phyloP scores from a whole-genome alignment of 2,797 vertebrate species.

The Natrix natrix region DNA sequence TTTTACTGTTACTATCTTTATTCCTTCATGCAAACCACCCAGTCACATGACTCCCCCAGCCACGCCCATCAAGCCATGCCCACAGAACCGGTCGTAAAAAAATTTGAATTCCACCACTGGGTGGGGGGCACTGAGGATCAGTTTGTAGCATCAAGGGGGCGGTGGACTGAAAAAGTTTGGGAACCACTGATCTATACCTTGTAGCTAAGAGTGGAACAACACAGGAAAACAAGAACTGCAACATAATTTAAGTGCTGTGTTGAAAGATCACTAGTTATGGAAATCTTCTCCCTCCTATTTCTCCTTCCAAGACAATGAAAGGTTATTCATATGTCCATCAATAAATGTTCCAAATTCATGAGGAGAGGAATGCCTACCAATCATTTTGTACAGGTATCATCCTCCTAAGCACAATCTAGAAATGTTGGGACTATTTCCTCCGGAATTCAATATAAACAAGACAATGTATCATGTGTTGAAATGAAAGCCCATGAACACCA shows the following conservation, averaged over 20 bases:
- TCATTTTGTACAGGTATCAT: background rate
- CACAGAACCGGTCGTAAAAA: too few relatives aligned
- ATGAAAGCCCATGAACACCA: background rate
- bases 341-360: background rate
- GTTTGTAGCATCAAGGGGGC: too few relatives aligned
- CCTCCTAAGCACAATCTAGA: background rate
- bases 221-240: background rate
- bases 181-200: too few relatives aligned
- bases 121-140: too few relatives aligned
- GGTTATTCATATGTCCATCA: background rate
- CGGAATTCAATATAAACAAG: background rate
- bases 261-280: background rate
- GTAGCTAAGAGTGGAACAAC: background rate
- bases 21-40: too few relatives aligned
- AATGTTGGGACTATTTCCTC: background rate
- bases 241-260: background rate
- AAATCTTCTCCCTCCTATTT: background rate
- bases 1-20: too few relatives aligned
- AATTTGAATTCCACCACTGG: too few relatives aligned
- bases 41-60: too few relatives aligned
- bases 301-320: background rate
- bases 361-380: background rate
- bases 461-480: background rate
- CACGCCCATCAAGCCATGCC: too few relatives aligned
- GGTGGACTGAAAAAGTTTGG: too few relatives aligned